Evolutionary conservation across 2,113 vertebrate species (phyloP), one percentile per base, ranked within the genome.

Genomic region (Perognathus longimembris): DNA sequence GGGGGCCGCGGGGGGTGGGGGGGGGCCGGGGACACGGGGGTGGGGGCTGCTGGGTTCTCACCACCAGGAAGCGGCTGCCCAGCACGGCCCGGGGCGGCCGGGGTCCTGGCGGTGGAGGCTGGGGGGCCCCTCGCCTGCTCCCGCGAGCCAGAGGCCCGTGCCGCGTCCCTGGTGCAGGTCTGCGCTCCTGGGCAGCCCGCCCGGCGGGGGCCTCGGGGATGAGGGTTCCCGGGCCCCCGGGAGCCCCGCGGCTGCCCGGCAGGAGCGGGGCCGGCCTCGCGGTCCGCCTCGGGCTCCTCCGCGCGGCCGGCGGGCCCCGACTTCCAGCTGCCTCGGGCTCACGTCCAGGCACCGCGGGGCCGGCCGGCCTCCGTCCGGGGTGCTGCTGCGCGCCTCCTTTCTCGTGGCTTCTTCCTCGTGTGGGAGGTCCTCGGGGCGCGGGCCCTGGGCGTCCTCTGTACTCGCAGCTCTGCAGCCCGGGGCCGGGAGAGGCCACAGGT

Each of bases 401-500:
- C 26, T n/a, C 0, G 0, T 28, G 24, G 7, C 86, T 96, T 80
- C 92, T 93, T 93, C 85, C 90, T 36, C 40, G 63, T 94, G 95
- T 0, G 36, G 21, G 67, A 88, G 40, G 75, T 0, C 9, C 8
- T n/a, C 32, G 85, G 0, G 42, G 36, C 63, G 78, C 40, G 95
- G 95, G 80, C 91, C 86, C 11, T 75, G 91, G 81, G 96, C 66
- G 59, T 97, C 94, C 5, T 97, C 97, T 0, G 97, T 96, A 61
- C 54, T 94, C 90, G 97, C 96, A 71, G 97, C 96, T 0, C 97
- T 91, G 34, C 97, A 95, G 12, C 98, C 98, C 0, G 98, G 97
- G 81, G 97, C 94, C 95, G 98, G 97, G 21, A 98, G 96, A 38
- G 98, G 98, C 88, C 95, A 94, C 36, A 98, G 80, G 0, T 98